These are phyloP conservation scores for Momotus momota DNA, from an alignment of 2,797 vertebrate species.

Conservation along the genomic window DNA sequence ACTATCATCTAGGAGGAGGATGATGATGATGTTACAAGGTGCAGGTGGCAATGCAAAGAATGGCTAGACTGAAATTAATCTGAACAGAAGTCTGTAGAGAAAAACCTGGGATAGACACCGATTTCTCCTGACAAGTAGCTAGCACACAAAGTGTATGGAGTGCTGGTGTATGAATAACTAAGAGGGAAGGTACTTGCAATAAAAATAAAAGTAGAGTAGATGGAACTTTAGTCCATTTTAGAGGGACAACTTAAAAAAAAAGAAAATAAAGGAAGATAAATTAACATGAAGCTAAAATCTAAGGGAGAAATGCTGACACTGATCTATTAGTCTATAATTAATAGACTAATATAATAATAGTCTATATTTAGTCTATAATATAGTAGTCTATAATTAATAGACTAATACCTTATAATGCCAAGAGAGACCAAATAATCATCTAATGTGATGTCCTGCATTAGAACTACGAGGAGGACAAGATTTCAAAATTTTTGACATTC, in stretches of 20 bases:
- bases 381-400: not conserved
- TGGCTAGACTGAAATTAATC: not conserved
- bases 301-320: not conserved
- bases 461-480: not conserved
- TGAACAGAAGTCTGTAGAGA: not conserved
- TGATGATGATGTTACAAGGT: not conserved
- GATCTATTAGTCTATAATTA: not conserved
- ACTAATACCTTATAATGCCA: constrained; percentile 18
- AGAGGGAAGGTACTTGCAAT: not conserved
- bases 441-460: not conserved
- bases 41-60: not conserved
- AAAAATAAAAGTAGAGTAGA: not conserved
- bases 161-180: not conserved
- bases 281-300: not conserved
- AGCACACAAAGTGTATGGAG: not conserved
- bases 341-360: not conserved
- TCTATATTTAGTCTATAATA: too few relatives aligned
- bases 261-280: not conserved
- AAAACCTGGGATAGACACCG: not conserved
- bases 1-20: not conserved
- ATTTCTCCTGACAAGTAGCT: not conserved
- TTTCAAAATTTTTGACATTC: not conserved
- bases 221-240: not conserved
- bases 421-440: not conserved
- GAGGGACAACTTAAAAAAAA: not conserved